A percentile compares a stretch with the other conserved stretches of the same genome.
These are phyloP conservation scores for Eptesicus fuscus DNA, from an alignment of 2,113 vertebrate species.

Conservation along the genomic window DNA sequence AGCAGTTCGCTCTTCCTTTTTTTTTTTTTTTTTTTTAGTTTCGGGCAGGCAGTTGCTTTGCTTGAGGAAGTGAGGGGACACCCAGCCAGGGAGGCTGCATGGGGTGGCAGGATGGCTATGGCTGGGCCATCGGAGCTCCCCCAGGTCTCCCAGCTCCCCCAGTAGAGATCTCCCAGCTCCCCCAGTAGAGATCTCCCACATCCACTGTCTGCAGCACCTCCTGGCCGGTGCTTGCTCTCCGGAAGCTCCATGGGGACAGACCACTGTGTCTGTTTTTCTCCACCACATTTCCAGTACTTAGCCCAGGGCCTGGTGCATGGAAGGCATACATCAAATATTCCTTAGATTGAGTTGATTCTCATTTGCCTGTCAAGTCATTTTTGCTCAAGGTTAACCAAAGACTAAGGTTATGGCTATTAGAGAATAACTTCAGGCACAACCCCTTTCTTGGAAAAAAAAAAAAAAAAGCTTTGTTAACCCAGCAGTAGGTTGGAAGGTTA, in stretches of 20 bases:
- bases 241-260: not conserved
- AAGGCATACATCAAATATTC: not conserved
- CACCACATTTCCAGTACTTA: not conserved
- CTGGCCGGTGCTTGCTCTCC: not conserved
- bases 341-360: not conserved
- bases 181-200: not conserved
- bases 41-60: not conserved
- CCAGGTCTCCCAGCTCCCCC: not conserved
- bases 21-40: slow-evolving; percentile 53
- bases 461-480: not conserved
- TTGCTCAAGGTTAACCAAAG: not conserved
- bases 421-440: not conserved
- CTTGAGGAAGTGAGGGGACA: not conserved
- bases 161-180: not conserved
- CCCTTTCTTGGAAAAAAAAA: not conserved
- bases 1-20: slow-evolving; percentile 62
- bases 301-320: not conserved
- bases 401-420: not conserved
- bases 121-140: rapidly evolving
- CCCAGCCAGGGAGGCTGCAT: not conserved
- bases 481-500: not conserved
- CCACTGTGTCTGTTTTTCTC: not conserved
- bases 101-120: not conserved
- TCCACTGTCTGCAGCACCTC: not conserved
- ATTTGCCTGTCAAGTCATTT: not conserved